Conservation (phyloP, 2,888 invertebrate species). For the Periphyllus acericola region DNA sequence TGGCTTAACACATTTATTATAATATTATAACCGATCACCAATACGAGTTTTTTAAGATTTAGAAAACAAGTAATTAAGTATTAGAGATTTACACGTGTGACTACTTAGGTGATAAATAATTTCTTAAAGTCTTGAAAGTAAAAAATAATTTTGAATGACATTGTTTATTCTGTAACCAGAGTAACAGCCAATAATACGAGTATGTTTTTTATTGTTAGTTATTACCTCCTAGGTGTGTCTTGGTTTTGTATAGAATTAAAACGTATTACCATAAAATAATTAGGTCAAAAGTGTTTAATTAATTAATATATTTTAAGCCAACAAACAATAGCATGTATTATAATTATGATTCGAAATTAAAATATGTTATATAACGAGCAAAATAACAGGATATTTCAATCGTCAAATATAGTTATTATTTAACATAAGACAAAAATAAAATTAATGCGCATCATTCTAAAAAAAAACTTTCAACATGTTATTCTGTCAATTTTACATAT, state of each 20-base stretch:
- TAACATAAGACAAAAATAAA: too few species aligned
- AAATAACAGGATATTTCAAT: too few species aligned
- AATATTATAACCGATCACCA: not conserved
- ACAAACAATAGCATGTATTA: not conserved
- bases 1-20: not conserved
- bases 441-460: too few species aligned
- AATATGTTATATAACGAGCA: too few species aligned
- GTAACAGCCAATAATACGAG: too few species aligned
- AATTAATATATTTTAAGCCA: conserved; percentile 8
- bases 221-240: not conserved
- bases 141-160: not conserved
- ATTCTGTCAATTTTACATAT: too few species aligned
- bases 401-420: too few species aligned
- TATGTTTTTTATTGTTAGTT: not conserved
- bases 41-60: conserved; percentile 13
- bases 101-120: not conserved
- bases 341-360: too few species aligned
- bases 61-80: conserved; percentile 13
- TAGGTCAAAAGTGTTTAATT: conserved; percentile 9
- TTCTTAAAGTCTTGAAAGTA: not conserved
- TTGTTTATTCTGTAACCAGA: not conserved
- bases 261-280: conserved; percentile 17
- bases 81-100: not conserved
- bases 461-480: too few species aligned
- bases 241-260: conserved; percentile 1